Conservation (phyloP, 1,140 invertebrate species). For the Hylaeus anthracinus region DNA sequence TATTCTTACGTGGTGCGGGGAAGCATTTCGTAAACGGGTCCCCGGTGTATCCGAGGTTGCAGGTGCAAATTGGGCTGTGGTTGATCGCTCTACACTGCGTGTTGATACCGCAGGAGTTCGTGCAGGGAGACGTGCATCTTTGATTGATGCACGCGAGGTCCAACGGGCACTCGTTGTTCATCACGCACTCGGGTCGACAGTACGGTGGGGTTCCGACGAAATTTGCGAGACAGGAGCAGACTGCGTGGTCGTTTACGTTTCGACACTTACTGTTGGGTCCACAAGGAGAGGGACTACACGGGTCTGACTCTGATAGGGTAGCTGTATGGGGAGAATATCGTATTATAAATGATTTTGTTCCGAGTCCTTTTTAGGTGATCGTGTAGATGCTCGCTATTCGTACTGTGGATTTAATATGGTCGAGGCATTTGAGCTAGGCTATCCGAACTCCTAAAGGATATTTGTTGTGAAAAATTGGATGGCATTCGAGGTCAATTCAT, state of each 20-base stretch:
- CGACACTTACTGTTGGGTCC: constrained; percentile 87
- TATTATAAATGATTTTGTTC: not conserved
- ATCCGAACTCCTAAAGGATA: no score
- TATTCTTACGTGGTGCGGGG: constrained; percentile 81
- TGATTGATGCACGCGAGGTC: constrained; percentile 80
- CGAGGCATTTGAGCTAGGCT: no score
- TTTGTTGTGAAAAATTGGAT: no score
- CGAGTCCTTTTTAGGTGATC: no score
- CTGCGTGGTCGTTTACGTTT: constrained; percentile 83
- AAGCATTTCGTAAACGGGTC: constrained; percentile 82
- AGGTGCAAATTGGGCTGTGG: constrained; percentile 80
- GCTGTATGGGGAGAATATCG: constrained; percentile 42
- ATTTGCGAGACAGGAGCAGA: constrained; percentile 85
- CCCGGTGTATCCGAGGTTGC: constrained; percentile 79
- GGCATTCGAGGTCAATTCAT: no score
- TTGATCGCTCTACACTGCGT: constrained; percentile 76
- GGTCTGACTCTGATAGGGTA: constrained; percentile 68
- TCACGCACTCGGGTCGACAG: constrained; percentile 79
- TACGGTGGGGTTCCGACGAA: constrained; percentile 78
- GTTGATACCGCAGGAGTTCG: constrained; percentile 80
- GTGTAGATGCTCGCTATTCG: no score
- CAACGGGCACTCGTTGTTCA: constrained; percentile 79
- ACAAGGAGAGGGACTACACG: constrained; percentile 85
- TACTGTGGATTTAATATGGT: no score
- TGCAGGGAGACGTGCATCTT: constrained; percentile 80